Conservation (phyloP, 2,888 invertebrate species). For the Laspeyria flexula region DNA sequence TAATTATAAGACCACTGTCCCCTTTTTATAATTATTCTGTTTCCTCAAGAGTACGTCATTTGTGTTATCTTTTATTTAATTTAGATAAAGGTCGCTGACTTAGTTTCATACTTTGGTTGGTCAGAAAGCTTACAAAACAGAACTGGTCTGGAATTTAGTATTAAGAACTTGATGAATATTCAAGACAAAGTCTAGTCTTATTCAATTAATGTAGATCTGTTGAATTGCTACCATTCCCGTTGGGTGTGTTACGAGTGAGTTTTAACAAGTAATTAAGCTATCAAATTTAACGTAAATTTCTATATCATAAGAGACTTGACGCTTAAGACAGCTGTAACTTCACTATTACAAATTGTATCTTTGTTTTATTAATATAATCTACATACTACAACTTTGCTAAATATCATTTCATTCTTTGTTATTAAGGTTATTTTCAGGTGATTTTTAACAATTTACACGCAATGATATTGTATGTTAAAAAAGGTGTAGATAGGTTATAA, state of each 20-base stretch:
- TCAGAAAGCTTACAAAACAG: too few species aligned
- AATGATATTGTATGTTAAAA: too few species aligned
- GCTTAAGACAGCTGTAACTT: background rate
- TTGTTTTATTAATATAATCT: too few species aligned
- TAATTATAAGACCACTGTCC: constrained; percentile 11
- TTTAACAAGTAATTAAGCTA: constrained; percentile 4
- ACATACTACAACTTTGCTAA: too few species aligned
- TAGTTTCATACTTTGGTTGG: too few species aligned
- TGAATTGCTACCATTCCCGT: constrained; percentile 13
- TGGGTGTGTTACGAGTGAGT: constrained; percentile 18
- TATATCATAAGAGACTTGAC: background rate
- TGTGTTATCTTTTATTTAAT: background rate
- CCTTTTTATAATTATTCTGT: constrained; percentile 5
- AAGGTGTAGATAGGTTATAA: too few species aligned
- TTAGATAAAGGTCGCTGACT: background rate
- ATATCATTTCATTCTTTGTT: too few species aligned
- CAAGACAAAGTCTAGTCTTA: constrained; percentile 12
- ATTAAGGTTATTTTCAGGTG: too few species aligned
- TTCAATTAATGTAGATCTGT: constrained; percentile 17
- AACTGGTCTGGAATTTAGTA: constrained; percentile 21
- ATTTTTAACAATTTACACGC: too few species aligned
- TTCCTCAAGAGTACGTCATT: background rate
- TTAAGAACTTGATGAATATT: constrained; percentile 36
- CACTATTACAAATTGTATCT: too few species aligned
- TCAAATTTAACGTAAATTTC: background rate